phyloP scores from a whole-genome alignment of 2,113 vertebrate species.

The Mus musculus region DNA sequence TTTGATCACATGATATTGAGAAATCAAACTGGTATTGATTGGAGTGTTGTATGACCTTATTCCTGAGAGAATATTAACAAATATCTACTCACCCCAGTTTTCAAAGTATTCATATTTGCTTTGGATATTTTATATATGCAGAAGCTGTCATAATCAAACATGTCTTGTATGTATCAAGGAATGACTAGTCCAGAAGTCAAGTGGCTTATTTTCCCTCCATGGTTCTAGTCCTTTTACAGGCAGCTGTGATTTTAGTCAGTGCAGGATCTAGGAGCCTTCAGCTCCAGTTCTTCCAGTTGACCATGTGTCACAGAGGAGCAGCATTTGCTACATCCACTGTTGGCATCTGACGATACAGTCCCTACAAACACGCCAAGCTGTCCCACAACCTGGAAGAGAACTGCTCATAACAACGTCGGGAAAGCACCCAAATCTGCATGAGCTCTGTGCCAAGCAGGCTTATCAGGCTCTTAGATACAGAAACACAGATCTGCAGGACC shows the following conservation, averaged over 20 bases:
- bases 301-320: neutral
- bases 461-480: neutral
- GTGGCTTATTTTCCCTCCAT: neutral
- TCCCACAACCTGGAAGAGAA: neutral
- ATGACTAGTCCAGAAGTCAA: neutral
- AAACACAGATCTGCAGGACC: neutral
- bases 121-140: too few species aligned
- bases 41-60: neutral
- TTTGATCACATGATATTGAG: neutral
- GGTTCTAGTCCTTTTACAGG: too few species aligned
- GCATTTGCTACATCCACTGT: neutral
- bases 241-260: neutral
- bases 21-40: neutral
- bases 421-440: neutral
- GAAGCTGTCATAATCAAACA: neutral
- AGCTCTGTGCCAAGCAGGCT: neutral
- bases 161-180: neutral
- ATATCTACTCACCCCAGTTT: neutral
- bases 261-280: neutral
- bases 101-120: neutral
- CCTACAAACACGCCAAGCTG: neutral
- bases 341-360: neutral
- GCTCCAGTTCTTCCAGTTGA: neutral
- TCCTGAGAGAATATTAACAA: neutral
- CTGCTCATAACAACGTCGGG: neutral